Percentiles rank a stretch among this genome's conserved stretches.
Conservation (phyloP, 64 coral and sea anemone species). For the Hydrozoanthus tunicans region DNA sequence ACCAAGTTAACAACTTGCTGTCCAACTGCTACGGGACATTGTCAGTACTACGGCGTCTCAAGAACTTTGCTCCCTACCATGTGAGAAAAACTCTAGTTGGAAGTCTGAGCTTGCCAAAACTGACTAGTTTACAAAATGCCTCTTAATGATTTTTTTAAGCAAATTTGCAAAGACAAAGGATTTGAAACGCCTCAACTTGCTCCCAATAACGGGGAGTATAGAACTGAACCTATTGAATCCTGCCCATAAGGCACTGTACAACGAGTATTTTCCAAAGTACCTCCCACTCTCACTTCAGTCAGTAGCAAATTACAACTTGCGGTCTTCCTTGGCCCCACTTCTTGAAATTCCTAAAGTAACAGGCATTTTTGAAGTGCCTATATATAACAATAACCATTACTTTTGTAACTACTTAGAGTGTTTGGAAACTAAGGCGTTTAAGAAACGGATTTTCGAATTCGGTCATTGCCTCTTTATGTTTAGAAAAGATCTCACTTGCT, state of each 20-base stretch:
- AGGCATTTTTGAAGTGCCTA: not conserved
- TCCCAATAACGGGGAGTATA: conserved; percentile 15
- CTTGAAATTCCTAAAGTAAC: not conserved
- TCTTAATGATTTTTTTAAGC: conserved; percentile 53
- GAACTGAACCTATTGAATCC: conserved; percentile 20
- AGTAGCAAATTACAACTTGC: not conserved
- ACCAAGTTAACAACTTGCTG: conserved; percentile 46
- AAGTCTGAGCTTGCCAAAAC: conserved; percentile 52
- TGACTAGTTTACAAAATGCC: conserved; percentile 52
- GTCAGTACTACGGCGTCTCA: conserved; percentile 56
- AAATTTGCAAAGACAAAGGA: conserved; percentile 23
- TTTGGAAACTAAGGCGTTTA: too few relatives aligned
- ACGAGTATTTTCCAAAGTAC: conserved; percentile 2
- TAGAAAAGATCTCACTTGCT: too few relatives aligned
- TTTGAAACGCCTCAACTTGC: conserved; percentile 4
- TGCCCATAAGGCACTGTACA: conserved; percentile 13
- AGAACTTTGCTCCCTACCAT: conserved; percentile 50
- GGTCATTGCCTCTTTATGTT: too few relatives aligned
- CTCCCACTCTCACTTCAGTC: not conserved
- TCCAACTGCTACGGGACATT: conserved; percentile 41
- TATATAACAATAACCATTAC: too few relatives aligned
- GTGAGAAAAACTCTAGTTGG: conserved; percentile 59
- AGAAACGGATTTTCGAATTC: too few relatives aligned
- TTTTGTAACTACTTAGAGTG: too few relatives aligned
- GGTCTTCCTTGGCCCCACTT: not conserved